Conservation (phyloP, 1,140 invertebrate species). For the Matsumurasca onukii region DNA sequence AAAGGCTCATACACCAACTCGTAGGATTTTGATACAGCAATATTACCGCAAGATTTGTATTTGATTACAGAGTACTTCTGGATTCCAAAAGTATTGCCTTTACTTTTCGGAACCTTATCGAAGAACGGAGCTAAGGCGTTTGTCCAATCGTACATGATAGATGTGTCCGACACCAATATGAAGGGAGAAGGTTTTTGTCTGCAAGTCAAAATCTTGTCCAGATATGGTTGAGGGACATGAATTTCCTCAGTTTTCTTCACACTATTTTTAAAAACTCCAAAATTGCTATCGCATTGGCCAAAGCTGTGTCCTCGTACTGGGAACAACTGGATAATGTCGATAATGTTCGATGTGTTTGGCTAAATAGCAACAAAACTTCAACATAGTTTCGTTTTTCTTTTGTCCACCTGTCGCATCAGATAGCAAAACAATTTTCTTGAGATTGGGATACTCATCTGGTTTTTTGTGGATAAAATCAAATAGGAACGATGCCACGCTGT, state of each 20-base stretch:
- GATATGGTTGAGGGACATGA: constrained; percentile 12
- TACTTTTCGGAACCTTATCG: background rate
- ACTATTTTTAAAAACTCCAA: constrained; percentile 34
- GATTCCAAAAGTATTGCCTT: constrained; percentile 7
- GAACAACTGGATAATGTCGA: constrained; percentile 34
- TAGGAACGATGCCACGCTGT: constrained; percentile 15
- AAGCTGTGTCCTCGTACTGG: constrained; percentile 38
- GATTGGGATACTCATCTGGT: background rate
- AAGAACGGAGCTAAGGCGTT: constrained; percentile 12
- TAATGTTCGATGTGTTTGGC: constrained; percentile 14
- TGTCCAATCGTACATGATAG: constrained; percentile 19
- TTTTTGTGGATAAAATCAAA: constrained; percentile 14
- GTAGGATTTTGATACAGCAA: constrained; percentile 16
- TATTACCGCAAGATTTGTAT: constrained; percentile 16
- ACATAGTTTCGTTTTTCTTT: constrained; percentile 28
- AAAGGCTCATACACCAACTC: constrained; percentile 9
- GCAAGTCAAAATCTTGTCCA: constrained; percentile 17
- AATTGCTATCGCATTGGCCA: constrained; percentile 38
- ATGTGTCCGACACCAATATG: constrained; percentile 10
- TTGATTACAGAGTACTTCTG: constrained; percentile 14
- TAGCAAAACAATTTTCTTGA: constrained; percentile 8
- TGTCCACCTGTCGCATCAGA: constrained; percentile 34
- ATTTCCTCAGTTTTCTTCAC: constrained; percentile 31
- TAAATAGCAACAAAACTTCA: constrained; percentile 27
- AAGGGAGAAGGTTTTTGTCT: constrained; percentile 20